Conservation (phyloP, 2,888 invertebrate genomes). For the Lasioglossum zephyrum region DNA sequence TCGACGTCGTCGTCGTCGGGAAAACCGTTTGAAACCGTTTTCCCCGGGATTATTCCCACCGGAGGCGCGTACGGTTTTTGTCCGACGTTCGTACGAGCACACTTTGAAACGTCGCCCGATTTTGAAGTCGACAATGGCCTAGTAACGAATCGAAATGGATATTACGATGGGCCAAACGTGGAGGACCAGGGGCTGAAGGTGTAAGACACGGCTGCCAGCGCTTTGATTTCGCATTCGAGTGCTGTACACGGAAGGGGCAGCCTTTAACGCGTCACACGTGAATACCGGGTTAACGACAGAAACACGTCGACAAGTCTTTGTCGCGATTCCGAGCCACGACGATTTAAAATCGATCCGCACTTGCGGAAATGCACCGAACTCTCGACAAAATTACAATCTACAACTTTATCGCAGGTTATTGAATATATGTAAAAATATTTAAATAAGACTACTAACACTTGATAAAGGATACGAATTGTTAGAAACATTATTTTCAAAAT, state of each 20-base stretch:
- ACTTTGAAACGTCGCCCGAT: conserved; percentile 36
- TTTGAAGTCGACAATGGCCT: conserved; percentile 41
- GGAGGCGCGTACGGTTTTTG: neutral
- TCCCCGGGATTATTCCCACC: conserved; percentile 26
- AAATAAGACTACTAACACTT: too few species aligned
- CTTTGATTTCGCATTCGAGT: conserved; percentile 20
- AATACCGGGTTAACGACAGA: conserved; percentile 29
- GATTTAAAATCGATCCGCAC: conserved; percentile 32
- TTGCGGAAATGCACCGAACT: neutral
- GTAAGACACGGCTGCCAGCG: conserved; percentile 15
- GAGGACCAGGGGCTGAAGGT: neutral
- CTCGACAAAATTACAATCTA: neutral
- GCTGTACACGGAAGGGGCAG: conserved; percentile 13
- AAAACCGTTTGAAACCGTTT: conserved; percentile 29
- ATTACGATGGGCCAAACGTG: conserved; percentile 28
- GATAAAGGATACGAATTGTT: too few species aligned
- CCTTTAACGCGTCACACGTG: conserved; percentile 31
- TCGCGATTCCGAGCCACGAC: conserved; percentile 1
- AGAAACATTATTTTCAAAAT: too few species aligned
- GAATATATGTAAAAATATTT: too few species aligned
- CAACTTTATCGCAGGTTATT: neutral
- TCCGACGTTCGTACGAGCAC: conserved; percentile 25
- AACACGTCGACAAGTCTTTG: conserved; percentile 32
- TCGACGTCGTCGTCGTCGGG: neutral
- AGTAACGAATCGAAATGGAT: conserved; percentile 55